Evolutionary conservation across 2,797 vertebrate genomes (phyloP), one percentile per base, ranked within the genome.

Genomic region (Epinephelus awoara): DNA sequence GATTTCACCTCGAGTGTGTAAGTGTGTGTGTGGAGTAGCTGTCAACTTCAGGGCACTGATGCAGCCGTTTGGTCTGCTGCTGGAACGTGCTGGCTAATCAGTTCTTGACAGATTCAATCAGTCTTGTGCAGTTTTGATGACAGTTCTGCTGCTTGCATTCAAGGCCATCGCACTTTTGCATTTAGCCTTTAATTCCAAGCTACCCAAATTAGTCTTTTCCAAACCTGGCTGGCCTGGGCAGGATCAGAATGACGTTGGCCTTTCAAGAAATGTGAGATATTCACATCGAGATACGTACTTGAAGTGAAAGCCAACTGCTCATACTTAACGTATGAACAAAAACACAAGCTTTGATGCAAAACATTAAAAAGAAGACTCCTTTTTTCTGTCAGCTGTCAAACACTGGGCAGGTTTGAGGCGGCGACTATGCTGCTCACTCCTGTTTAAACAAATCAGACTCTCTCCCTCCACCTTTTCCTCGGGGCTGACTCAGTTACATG

Each of bases 401-500:
- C 91, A 86, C 81, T 52, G 75, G 68, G 81, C 87, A 87, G 83
- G 84, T 83, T 65, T 72, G 67, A 85, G 85, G 59, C 27, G 46
- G 72, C 68, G 18, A 64, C 68, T 77, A 40, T 42, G 81, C 88
- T 38, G 49, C 82, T 87, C 44, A 50, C 77, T 90, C 86, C 80
- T 88, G 87, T 84, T 89, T 74, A 79, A 88, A 93, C 75, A 89
- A 77, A 87, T 77, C 34, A 34, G 34, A 34, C 34, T 34, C 77
- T 76, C 73, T 67, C 80, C 79, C 83, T 82, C 86, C 62, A 79
- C 59, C 81, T 62, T 38, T 11, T 40, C 73, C 86, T 57, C 1
- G 1, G 81, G 80, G 89, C 87, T 83, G 77, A 89, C 88, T 97
- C 97, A 99, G 96, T 99, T 99, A 93, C 98, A 99, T 77, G 97